These are phyloP conservation scores for Ailuropoda melanoleuca DNA, from an alignment of 2,113 vertebrate species.

Conservation along the genomic window DNA sequence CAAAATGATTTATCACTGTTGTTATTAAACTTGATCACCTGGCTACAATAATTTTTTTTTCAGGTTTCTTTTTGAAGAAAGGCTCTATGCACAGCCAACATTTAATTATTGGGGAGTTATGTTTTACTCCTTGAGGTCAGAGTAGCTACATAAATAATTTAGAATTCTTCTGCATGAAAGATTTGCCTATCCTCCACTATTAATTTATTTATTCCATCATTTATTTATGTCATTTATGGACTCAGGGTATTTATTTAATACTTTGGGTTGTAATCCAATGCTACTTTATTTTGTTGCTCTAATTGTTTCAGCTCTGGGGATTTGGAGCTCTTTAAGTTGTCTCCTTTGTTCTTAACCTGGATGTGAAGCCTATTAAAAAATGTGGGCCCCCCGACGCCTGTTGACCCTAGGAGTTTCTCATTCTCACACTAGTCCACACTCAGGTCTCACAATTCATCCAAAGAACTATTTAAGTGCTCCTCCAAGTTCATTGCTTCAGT, in stretches of 20 bases:
- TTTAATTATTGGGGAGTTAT: neutral
- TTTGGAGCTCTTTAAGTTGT: neutral
- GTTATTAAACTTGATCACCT: neutral
- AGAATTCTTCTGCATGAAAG: neutral
- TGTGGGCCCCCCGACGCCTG: accelerated
- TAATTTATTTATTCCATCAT: neutral
- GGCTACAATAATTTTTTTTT: neutral
- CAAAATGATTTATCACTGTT: neutral
- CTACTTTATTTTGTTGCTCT: neutral
- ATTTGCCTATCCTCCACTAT: neutral
- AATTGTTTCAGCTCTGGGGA: neutral
- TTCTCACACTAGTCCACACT: neutral
- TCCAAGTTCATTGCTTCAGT: neutral
- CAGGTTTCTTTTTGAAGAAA: neutral
- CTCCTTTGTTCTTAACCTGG: neutral
- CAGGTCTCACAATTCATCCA: neutral
- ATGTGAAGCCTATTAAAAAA: neutral
- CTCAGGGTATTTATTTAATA: neutral
- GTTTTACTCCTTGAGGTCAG: neutral
- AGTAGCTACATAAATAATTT: neutral
- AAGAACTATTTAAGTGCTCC: neutral
- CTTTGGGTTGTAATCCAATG: neutral
- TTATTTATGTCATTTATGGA: neutral
- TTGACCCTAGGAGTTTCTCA: neutral
- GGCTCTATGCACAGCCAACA: neutral